Base-by-base conservation (phyloP, 2,797 vertebrate species). In the Botia almorhae region DNA sequence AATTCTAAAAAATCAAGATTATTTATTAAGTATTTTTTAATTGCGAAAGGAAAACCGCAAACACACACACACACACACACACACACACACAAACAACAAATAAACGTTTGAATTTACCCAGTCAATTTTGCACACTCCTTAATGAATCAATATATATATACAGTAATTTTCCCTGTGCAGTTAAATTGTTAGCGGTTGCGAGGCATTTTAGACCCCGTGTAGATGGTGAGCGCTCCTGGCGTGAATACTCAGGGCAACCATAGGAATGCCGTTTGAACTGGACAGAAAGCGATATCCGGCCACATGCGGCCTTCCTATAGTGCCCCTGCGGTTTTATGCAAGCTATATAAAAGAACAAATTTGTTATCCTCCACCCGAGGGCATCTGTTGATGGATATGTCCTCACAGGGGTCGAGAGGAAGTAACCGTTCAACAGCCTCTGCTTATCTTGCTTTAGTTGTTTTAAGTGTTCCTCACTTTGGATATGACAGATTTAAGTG, bases 311-410 rank as follows among this genome's bases (percentile, higher is more conserved):
- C 70, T 72, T 85, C 76, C 56, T 82, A 82, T 83, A 82, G 89
- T 81, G 36, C 90, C 90, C 91, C 88, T 60, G 87, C 86, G 85
- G 89, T 91, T 90, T 92, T 91, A 91, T 88, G 91, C 92, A 93
- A 94, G 89, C 84, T 85, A 71, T 74, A 86, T 74, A 90, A 90
- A 91, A 82, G 90, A 87, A 92, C 93, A 93, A 92, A 94, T 93
- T 91, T 92, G 91, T 92, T 91, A 89, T 90, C 89, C 88, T 88
- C 89, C 91, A 91, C 91, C 92, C 87, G 88, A 87, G 91, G 91
- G 92, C 91, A 92, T 93, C 87, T 92, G 91, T 88, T 93, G 93
- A 93, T 92, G 91, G 93, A 93, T 93, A 87, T 79, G 89, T 82
- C 85, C 89, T 91, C 91, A 90, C 90, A 84, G 84, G 92, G 91